A percentile compares a stretch with the other conserved stretches of the same genome.
These are phyloP conservation scores for Pogonomyrmex californicus DNA, from an alignment of 1,140 invertebrate species.

Conservation along the genomic window DNA sequence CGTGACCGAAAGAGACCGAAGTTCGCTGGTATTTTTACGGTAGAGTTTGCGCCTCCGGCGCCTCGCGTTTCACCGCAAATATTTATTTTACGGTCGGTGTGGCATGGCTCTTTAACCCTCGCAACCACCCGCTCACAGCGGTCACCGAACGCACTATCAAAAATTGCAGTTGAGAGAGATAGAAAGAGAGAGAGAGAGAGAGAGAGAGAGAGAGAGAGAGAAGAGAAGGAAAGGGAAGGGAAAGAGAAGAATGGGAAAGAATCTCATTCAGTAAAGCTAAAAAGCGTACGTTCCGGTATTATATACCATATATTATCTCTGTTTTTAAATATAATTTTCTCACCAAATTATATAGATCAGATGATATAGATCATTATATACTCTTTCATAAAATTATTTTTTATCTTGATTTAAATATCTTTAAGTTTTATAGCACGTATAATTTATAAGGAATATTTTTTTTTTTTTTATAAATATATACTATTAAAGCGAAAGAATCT, in stretches of 20 bases:
- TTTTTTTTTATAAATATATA: background rate
- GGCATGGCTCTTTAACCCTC: slow-evolving; percentile 42
- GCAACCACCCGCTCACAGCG: background rate
- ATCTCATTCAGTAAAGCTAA: slow-evolving; percentile 18
- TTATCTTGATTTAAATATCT: background rate
- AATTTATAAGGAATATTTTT: background rate
- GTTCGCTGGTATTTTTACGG: slow-evolving; percentile 33
- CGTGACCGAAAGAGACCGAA: slow-evolving; percentile 22
- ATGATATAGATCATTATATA: no score
- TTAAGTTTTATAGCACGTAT: background rate
- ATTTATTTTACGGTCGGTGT: slow-evolving; percentile 59
- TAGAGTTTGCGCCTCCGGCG: slow-evolving; percentile 46
- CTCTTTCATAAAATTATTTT: background rate
- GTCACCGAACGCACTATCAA: background rate
- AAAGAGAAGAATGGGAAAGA: background rate
- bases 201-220: no score
- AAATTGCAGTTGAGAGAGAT: slow-evolving; percentile 13
- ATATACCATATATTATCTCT: slow-evolving; percentile 18
- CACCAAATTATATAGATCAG: background rate
- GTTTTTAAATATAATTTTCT: background rate
- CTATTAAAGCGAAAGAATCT: background rate
- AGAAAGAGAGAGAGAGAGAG: no score
- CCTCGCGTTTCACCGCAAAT: slow-evolving; percentile 58
- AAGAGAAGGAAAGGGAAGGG: no score
- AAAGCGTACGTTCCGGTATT: background rate